Evolutionary conservation across 2,113 vertebrate species (phyloP), one percentile per base, ranked within the genome.

Genomic region (Mobula hypostoma): DNA sequence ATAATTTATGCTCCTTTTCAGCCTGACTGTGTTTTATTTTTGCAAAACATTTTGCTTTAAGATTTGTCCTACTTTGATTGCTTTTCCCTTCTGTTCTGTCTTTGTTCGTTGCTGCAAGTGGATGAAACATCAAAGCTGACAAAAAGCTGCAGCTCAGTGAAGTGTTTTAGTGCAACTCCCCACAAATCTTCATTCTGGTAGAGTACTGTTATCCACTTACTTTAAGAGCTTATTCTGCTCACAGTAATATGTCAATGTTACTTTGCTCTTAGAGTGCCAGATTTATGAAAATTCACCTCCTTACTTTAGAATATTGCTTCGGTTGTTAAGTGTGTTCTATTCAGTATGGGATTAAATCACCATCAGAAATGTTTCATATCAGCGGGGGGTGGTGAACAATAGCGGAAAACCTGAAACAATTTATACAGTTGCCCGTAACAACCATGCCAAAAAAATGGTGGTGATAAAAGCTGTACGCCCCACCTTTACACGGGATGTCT

Each of bases 141-240:
- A 90, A 90, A 90, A 68, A 5, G 29, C n/a, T 66, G n/a, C 8
- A 29, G 61, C 32, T 90, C 85, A 90, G 85, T 36, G 17, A 90
- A 90, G n/a, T 66, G 61, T 90, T 66, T 90, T 36, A 90, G 61
- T 32, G 85, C 58, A 66, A 90, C n/a, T 68, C 61, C 66, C 14
- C 85, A 90, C 85, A 90, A 90, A 90, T 90, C 61, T 58, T 90
- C 63, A 90, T 90, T 90, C 29, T 32, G 85, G 61, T 32, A 90
- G 15, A 68, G n/a, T n/a, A 90, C n/a, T 90, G 85, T n/a, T 32
- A 19, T 66, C 85, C 85, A 90, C 85, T 90, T 90, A 90, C 85
- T 90, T 90, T 66, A 90, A 90, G 85, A 66, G 48, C 85, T 68
- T 66, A 66, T 90, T 90, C 85, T 90, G 77, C n/a, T 36, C 77